Percentiles rank a stretch among this genome's conserved stretches.
Conservation (phyloP, 1,140 invertebrate genomes). For the Lerema accius region DNA sequence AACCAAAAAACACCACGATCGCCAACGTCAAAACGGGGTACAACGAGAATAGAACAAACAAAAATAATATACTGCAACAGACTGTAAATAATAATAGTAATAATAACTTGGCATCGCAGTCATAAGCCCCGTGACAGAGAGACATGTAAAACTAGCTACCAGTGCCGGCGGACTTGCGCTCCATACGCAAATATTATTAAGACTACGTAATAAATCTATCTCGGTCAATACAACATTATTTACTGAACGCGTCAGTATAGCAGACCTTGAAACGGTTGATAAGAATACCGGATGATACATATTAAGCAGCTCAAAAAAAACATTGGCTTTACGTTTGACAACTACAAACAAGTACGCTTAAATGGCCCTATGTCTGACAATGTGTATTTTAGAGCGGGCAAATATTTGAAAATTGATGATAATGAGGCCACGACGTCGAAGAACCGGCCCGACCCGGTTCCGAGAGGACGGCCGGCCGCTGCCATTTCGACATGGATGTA, state of each 20-base stretch:
- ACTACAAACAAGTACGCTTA: neutral
- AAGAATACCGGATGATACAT: constrained; percentile 28
- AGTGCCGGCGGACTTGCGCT: constrained; percentile 13
- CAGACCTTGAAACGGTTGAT: constrained; percentile 41
- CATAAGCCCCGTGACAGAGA: constrained; percentile 27
- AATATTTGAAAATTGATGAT: constrained; percentile 24
- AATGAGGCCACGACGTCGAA: constrained; percentile 19
- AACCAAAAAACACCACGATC: constrained; percentile 56
- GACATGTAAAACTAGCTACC: constrained; percentile 1
- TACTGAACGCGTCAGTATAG: constrained; percentile 15
- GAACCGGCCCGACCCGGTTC: constrained; percentile 15
- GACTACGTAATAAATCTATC: constrained; percentile 6
- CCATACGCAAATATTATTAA: constrained; percentile 15
- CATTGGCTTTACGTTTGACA: constrained; percentile 5
- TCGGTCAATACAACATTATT: constrained; percentile 10
- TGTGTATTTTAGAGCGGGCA: neutral
- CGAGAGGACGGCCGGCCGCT: constrained; percentile 5
- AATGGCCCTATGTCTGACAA: neutral
- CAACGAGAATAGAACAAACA: constrained; percentile 51
- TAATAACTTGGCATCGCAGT: constrained; percentile 25
- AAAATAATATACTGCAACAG: constrained; percentile 34
- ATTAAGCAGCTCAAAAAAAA: constrained; percentile 2
- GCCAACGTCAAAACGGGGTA: constrained; percentile 49
- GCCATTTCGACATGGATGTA: constrained; percentile 22
- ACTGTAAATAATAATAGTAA: constrained; percentile 28